These are phyloP conservation scores for Lamprologus tigripictilis DNA, from an alignment of 2,113 vertebrate species.

Conservation along the genomic window DNA sequence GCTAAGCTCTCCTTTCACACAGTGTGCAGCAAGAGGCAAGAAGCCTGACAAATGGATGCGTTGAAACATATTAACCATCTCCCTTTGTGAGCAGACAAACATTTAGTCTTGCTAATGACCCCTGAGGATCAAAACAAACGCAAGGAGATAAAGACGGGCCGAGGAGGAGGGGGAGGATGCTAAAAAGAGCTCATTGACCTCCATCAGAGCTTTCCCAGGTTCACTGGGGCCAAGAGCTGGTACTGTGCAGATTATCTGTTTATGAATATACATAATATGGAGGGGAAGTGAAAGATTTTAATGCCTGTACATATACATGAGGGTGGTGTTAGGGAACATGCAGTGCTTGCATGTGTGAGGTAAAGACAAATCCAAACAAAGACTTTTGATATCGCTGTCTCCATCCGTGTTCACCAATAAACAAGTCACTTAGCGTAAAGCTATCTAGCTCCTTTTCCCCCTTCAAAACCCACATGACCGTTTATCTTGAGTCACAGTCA, in stretches of 20 bases:
- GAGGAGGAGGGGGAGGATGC: conserved; percentile 2
- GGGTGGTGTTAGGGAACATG: neutral
- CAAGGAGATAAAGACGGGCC: conserved; percentile 52
- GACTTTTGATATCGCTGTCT: conserved; percentile 4
- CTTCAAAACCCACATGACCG: conserved; percentile 25
- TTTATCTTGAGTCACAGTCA: conserved; percentile 9
- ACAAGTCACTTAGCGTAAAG: conserved; percentile 42
- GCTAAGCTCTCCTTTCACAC: conserved; percentile 52
- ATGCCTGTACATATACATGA: neutral
- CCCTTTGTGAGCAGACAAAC: conserved; percentile 70
- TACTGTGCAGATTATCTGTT: conserved; percentile 3
- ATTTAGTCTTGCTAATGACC: conserved; percentile 73
- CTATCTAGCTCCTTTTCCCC: conserved; percentile 18
- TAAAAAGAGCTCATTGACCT: conserved; percentile 60
- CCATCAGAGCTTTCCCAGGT: conserved; percentile 43
- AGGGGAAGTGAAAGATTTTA: neutral
- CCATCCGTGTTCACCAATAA: conserved; percentile 50
- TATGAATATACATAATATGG: neutral
- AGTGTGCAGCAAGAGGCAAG: conserved; percentile 39
- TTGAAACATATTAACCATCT: conserved; percentile 77
- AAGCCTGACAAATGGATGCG: conserved; percentile 66
- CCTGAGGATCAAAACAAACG: conserved; percentile 71
- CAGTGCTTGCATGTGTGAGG: neutral
- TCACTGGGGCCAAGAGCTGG: conserved; percentile 40
- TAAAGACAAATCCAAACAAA: conserved; percentile 25